Conservation (phyloP, 1,140 invertebrate genomes). For the Holcopasites calliopsidis region DNA sequence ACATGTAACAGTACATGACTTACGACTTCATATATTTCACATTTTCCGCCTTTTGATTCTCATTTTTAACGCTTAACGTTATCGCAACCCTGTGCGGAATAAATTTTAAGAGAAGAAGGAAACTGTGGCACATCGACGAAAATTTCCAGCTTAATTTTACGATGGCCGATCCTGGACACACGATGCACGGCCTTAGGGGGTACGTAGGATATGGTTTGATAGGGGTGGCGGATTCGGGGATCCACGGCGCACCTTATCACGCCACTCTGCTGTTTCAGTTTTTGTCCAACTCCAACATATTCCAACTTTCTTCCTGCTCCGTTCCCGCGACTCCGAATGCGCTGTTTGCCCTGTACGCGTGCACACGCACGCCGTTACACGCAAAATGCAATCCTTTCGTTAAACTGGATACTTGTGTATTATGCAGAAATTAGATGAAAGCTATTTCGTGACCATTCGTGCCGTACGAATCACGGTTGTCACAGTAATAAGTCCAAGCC, state of each 20-base stretch:
- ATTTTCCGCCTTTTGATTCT: no score
- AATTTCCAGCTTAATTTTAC: conserved; percentile 15
- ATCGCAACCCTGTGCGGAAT: not conserved
- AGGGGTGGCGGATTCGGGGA: conserved; percentile 33
- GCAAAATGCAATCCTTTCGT: not conserved
- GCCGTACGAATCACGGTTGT: no score
- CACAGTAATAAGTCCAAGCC: no score
- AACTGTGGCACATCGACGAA: not conserved
- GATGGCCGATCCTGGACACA: conserved; percentile 30
- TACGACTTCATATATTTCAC: no score
- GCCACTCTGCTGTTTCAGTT: conserved; percentile 47
- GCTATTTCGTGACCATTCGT: conserved; percentile 14
- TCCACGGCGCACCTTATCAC: conserved; percentile 44
- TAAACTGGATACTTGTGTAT: not conserved
- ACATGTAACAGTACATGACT: no score
- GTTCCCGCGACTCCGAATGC: not conserved
- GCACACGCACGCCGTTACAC: not conserved
- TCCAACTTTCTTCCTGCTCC: conserved; percentile 39
- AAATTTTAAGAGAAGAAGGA: not conserved
- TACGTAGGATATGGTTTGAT: conserved; percentile 41
- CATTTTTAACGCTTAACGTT: no score
- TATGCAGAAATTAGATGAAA: conserved; percentile 32
- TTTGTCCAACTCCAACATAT: conserved; percentile 45
- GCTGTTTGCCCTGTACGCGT: not conserved
- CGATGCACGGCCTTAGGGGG: conserved; percentile 10